Evolutionary conservation across 2,888 invertebrate species (phyloP).

Genomic region (Rhaphigaster nebulosa): DNA sequence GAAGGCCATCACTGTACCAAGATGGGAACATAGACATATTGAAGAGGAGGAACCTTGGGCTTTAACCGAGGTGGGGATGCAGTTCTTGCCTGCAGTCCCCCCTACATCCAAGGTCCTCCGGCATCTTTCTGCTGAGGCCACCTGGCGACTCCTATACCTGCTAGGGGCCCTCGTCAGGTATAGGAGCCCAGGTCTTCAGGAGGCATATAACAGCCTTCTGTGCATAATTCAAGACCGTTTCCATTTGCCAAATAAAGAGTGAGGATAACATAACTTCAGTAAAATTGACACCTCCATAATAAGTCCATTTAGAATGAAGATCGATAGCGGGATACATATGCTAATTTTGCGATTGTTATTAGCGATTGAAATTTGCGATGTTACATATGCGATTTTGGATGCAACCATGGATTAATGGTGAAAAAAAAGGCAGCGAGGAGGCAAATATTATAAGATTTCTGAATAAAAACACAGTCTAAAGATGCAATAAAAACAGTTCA

Average conservation of each 20-base stretch:
- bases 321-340: too few relatives aligned
- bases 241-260: background rate
- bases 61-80: background rate
- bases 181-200: background rate
- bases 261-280: background rate
- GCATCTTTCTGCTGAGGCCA: constrained; percentile 20
- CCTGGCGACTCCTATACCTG: background rate
- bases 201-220: background rate
- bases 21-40: constrained; percentile 21
- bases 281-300: background rate
- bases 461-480: too few relatives aligned
- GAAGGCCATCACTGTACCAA: background rate
- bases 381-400: too few relatives aligned
- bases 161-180: background rate
- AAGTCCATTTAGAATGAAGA: background rate
- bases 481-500: too few relatives aligned
- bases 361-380: too few relatives aligned
- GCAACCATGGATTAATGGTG: background rate
- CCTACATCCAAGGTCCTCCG: background rate
- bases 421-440: too few relatives aligned
- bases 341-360: too few relatives aligned
- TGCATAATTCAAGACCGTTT: background rate
- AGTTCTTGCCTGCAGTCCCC: constrained; percentile 24
- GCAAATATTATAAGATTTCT: too few relatives aligned
- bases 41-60: constrained; percentile 2